Percentiles rank a stretch among this genome's conserved stretches.
These are phyloP conservation scores for Etheostoma perlongum DNA, from an alignment of 2,797 vertebrate genomes.

Conservation along the genomic window DNA sequence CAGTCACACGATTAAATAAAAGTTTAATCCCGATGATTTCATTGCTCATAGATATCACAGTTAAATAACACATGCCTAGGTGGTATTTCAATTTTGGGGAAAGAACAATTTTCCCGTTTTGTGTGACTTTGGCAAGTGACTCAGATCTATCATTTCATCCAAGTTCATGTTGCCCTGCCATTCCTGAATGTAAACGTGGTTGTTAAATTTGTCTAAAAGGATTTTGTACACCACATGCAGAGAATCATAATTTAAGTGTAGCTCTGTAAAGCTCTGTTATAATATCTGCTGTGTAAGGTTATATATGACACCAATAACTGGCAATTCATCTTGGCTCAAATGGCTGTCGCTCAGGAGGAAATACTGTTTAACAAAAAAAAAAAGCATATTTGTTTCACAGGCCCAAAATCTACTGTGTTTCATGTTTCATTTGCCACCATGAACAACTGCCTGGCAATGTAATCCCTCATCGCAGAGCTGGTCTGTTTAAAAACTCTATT, in stretches of 20 bases:
- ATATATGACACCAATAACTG: constrained; percentile 86
- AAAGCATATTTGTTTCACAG: constrained; percentile 87
- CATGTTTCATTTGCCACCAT: constrained; percentile 67
- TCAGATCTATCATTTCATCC: constrained; percentile 29
- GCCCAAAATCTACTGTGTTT: constrained; percentile 83
- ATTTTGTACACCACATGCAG: constrained; percentile 76
- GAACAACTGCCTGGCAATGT: constrained; percentile 37
- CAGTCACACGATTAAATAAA: constrained; percentile 62
- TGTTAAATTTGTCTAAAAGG: constrained; percentile 73
- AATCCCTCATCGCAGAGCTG: constrained; percentile 58
- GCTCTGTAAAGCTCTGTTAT: constrained; percentile 81
- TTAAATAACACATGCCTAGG: constrained; percentile 55
- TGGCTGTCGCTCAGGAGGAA: constrained; percentile 89
- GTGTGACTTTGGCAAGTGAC: constrained; percentile 17
- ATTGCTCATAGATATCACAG: constrained; percentile 35
- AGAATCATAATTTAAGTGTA: constrained; percentile 48
- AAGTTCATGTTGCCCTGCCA: constrained; percentile 46
- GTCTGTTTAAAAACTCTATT: constrained; percentile 75
- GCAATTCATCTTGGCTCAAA: constrained; percentile 90
- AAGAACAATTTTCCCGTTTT: constrained; percentile 32
- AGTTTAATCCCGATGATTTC: constrained; percentile 49
- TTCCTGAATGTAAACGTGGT: constrained; percentile 62
- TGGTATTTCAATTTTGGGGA: constrained; percentile 44
- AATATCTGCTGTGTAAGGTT: constrained; percentile 86
- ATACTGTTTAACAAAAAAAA: constrained; percentile 46